Evolutionary conservation across 2,888 invertebrate species (phyloP).

Genomic region (Hydrotaea cyrtoneurina): DNA sequence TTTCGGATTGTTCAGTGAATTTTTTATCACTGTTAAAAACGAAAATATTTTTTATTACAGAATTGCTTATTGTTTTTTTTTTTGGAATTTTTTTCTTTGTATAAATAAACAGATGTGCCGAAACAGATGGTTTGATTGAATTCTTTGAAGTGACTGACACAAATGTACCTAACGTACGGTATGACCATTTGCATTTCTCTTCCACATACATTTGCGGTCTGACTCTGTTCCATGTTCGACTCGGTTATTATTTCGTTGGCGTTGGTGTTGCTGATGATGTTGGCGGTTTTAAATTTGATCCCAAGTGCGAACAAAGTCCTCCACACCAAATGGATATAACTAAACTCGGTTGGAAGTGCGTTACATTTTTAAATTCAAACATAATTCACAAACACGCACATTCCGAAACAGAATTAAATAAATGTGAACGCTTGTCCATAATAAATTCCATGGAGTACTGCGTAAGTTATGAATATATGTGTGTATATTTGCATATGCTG

Average conservation of each 20-base stretch:
- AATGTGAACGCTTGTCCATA: not conserved
- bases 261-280: slow-evolving; percentile 43
- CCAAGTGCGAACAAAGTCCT: slow-evolving; percentile 33
- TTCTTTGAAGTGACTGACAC: not conserved
- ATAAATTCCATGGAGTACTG: not conserved
- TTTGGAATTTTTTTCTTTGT: not conserved
- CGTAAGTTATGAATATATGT: not conserved
- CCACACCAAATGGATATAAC: slow-evolving; percentile 19
- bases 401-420: not conserved
- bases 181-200: slow-evolving; percentile 1
- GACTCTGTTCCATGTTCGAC: slow-evolving; percentile 34
- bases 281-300: slow-evolving; percentile 44
- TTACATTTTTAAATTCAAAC: slow-evolving; percentile 29
- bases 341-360: not conserved
- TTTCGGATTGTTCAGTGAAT: no score
- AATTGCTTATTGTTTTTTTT: no score
- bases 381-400: not conserved
- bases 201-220: slow-evolving; percentile 36
- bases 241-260: slow-evolving; percentile 32
- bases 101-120: not conserved
- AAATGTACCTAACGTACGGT: not conserved
- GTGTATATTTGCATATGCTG: not conserved
- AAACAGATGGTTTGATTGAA: not conserved
- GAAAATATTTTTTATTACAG: no score
- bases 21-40: no score